Evolutionary conservation across 2,113 vertebrate species (phyloP).

Genomic region (Crotalus horridus): DNA sequence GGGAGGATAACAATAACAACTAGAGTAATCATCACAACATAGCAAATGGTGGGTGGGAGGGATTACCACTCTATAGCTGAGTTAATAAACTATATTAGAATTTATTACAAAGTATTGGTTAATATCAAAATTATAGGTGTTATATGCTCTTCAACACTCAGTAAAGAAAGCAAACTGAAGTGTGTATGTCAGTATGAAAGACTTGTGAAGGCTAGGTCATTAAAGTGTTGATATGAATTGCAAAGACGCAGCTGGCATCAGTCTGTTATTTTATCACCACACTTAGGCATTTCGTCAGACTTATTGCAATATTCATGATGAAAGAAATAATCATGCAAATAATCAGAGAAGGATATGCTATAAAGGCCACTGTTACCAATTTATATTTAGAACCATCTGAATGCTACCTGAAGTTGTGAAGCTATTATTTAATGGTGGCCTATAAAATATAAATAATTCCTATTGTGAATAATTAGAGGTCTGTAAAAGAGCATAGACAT

Average conservation of each 20-base stretch:
- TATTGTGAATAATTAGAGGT: neutral
- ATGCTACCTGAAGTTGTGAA: neutral
- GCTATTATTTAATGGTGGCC: neutral
- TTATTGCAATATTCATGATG: neutral
- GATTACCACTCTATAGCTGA: neutral
- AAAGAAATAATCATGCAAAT: neutral
- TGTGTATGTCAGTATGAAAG: neutral
- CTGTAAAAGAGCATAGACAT: neutral
- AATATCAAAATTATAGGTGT: neutral
- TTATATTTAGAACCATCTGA: neutral
- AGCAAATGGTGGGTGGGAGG: neutral
- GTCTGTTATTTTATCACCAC: neutral
- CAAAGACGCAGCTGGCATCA: neutral
- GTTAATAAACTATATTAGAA: neutral
- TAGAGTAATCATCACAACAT: neutral
- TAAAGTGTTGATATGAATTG: neutral
- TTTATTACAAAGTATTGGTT: neutral
- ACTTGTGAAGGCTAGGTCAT: neutral
- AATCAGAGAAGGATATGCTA: neutral
- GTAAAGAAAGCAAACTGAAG: neutral
- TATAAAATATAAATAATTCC: neutral
- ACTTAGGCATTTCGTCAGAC: neutral
- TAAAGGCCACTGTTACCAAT: neutral
- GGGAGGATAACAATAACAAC: neutral
- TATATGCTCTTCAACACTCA: accelerated